Base-by-base conservation (phyloP, 2,888 invertebrate genomes). In the Aphrophora alni region DNA sequence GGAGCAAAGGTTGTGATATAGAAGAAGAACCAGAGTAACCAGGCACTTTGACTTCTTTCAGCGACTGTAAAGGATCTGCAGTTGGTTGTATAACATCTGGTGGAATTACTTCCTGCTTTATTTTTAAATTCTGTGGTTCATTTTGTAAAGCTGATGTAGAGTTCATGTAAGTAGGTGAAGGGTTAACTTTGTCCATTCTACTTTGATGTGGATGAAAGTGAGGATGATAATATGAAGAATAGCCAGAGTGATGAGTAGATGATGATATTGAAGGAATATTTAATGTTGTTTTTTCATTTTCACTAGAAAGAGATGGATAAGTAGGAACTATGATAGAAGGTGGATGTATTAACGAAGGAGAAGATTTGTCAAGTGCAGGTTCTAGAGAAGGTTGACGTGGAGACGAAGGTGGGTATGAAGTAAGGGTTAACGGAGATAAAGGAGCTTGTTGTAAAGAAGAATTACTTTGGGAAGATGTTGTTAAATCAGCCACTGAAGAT, bases 1-100 rank as follows among this genome's bases (percentile, higher is more conserved):
- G 85, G 38, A 86, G 83, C 77, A 86, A 82, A 26, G 87, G 86
- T 73, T 86, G 87, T 24, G 86, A 86, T 17, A 85, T 85, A n/a
- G 86, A 86, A 27, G 86, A 84, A 10, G 87, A 85, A 44, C 91
- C 91, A 71, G 92, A 90, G 81, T 92, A 91, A 86, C 94, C 93
- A 59, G 94, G 93, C 10, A 95, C 94, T 90, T 95, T 95, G 0
- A 95, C 94, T 87, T 95, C 95, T 87, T 94, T 94, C 10, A 95
- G 88, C 84, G 94, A 94, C 86, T 95, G 95, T 83, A 95, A 87
- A 2, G 95, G 95, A 89, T 95, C 94, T 28, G 91, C 78, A 12
- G 86, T 79, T 3, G 86, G 85, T 14, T 85, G 82, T 70, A 84
- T 77, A 59, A 85, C 84, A 82, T 87, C 85, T 10, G 86, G 84